Conservation (phyloP, 2,888 invertebrate species). For the Galerucella pusilla region DNA sequence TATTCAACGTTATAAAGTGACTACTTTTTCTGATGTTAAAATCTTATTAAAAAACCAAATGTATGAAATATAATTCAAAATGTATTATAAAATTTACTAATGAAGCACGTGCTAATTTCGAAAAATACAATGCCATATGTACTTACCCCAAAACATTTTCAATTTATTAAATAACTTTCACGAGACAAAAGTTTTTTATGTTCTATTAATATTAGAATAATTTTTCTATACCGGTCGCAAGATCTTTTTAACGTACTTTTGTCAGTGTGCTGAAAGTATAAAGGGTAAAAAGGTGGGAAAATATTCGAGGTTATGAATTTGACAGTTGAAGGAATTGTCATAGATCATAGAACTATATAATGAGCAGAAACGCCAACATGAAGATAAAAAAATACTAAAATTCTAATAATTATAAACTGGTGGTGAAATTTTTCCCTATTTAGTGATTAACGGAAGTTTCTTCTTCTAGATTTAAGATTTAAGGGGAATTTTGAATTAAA, state of each 20-base stretch:
- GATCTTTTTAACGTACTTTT: background rate
- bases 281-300: background rate
- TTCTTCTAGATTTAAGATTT: too few relatives aligned
- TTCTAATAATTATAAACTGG: too few relatives aligned
- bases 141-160: constrained; percentile 66
- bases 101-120: constrained; percentile 29
- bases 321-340: background rate
- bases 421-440: too few relatives aligned
- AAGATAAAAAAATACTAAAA: too few relatives aligned
- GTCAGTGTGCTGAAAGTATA: background rate
- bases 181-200: background rate
- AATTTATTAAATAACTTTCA: background rate
- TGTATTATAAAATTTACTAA: too few relatives aligned
- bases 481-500: background rate
- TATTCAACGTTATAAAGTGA: background rate
- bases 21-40: background rate
- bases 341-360: background rate
- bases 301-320: background rate
- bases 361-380: too few relatives aligned
- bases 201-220: background rate
- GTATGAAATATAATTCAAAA: too few relatives aligned
- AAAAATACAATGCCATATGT: constrained; percentile 1
- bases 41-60: background rate
- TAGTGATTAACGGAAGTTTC: too few relatives aligned
- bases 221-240: background rate